Conservation (phyloP, 2,888 invertebrate genomes). For the Parnassius orleans region DNA sequence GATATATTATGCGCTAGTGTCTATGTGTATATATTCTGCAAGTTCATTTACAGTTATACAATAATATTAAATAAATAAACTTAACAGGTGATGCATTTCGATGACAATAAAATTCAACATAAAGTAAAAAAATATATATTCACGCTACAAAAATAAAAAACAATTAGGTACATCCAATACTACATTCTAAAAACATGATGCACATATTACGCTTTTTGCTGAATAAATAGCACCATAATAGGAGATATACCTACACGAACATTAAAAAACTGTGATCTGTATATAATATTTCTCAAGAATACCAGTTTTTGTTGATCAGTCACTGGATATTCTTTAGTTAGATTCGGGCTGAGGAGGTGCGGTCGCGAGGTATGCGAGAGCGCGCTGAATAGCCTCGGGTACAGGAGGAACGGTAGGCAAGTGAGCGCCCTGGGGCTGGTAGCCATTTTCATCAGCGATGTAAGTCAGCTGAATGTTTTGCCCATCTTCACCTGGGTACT, state of each 20-base stretch:
- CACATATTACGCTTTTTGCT: background rate
- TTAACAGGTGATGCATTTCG: too few relatives aligned
- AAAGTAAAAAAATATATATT: constrained; percentile 1
- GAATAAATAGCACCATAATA: background rate
- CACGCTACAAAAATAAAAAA: constrained; percentile 30
- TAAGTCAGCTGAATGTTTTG: constrained; percentile 83
- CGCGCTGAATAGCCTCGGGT: constrained; percentile 84
- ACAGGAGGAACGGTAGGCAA: constrained; percentile 86
- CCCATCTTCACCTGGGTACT: constrained; percentile 84
- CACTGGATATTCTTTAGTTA: constrained; percentile 34
- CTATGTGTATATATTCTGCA: too few relatives aligned
- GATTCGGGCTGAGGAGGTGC: constrained; percentile 71
- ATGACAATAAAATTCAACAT: background rate
- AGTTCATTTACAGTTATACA: too few relatives aligned
- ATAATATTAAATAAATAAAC: too few relatives aligned
- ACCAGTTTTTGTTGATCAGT: constrained; percentile 25
- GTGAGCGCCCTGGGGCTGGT: constrained; percentile 83
- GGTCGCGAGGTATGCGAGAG: constrained; percentile 84
- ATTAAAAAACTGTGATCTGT: background rate
- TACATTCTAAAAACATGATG: constrained; percentile 3
- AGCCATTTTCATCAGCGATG: constrained; percentile 86
- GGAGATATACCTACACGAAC: background rate
- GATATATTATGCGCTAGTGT: too few relatives aligned
- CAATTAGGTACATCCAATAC: constrained; percentile 1
- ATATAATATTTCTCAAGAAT: constrained; percentile 1